Percentiles rank a stretch among this genome's conserved stretches.
Evolutionary conservation across 2,797 vertebrate species (phyloP).

Genomic region (Dendrocincla tyrannina): DNA sequence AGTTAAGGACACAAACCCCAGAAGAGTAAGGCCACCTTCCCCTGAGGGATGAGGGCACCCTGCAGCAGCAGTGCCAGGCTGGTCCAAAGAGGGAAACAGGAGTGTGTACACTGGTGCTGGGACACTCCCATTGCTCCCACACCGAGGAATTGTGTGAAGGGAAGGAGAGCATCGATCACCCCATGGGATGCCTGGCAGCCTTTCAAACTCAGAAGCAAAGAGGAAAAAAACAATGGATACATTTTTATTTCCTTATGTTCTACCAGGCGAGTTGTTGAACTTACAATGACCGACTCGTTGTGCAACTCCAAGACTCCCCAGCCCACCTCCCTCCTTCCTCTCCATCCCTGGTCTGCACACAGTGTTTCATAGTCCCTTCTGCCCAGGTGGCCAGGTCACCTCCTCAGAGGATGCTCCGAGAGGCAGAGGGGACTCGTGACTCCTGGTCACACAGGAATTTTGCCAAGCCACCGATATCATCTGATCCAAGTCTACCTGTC

Average conservation of each 20-base stretch:
- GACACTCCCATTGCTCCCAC: background rate
- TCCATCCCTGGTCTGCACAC: fast-evolving
- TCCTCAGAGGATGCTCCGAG: background rate
- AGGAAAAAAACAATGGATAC: background rate
- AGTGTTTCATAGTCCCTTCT: fast-evolving
- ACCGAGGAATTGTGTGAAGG: background rate
- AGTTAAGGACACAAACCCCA: background rate
- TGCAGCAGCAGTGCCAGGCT: background rate
- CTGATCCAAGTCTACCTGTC: background rate
- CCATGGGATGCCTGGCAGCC: constrained; percentile 22
- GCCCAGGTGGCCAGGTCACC: background rate
- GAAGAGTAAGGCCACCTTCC: background rate
- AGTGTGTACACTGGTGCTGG: background rate
- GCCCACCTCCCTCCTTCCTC: background rate
- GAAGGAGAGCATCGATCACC: background rate
- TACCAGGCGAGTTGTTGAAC: background rate
- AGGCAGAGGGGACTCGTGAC: background rate
- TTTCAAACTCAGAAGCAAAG: background rate
- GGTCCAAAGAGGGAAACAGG: background rate
- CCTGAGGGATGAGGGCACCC: background rate
- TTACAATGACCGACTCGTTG: background rate
- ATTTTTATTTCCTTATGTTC: constrained; percentile 19
- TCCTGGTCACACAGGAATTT: background rate
- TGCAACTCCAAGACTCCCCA: background rate
- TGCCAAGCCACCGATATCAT: background rate